Evolutionary conservation across 1,140 invertebrate genomes (phyloP).

Genomic region (Aricia agestis): DNA sequence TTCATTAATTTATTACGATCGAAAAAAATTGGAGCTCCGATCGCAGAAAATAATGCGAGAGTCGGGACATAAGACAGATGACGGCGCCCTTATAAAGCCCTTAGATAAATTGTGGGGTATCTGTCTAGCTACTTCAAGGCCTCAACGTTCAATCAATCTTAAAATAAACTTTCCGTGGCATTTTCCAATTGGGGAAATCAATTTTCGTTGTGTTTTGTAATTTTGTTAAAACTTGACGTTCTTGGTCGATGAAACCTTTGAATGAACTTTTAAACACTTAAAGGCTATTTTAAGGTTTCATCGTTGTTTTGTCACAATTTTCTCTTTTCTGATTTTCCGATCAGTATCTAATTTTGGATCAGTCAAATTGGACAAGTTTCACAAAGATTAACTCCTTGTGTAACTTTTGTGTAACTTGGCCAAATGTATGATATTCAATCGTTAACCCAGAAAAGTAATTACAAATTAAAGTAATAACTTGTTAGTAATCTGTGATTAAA

Average conservation of each 20-base stretch:
- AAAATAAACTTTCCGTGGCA: neutral
- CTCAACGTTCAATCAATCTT: neutral
- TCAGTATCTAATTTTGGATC: too few species aligned
- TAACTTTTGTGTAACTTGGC: too few species aligned
- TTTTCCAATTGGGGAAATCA: neutral
- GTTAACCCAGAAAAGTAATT: too few species aligned
- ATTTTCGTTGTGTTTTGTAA: neutral
- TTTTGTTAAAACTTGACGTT: neutral
- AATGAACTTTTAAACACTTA: too few species aligned
- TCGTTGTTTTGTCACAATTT: too few species aligned
- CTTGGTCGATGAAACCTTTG: neutral
- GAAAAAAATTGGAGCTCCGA: neutral
- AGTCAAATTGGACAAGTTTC: too few species aligned
- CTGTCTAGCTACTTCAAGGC: neutral
- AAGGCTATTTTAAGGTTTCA: too few species aligned
- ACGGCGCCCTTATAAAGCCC: neutral
- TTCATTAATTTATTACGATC: neutral
- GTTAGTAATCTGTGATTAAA: too few species aligned
- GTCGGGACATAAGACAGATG: neutral
- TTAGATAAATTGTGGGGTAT: neutral
- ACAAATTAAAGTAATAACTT: too few species aligned
- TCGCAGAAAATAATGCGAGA: neutral
- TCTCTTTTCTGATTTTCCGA: too few species aligned
- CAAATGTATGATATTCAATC: too few species aligned
- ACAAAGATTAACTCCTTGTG: too few species aligned